Evolutionary conservation across 2,797 vertebrate genomes (phyloP), one percentile per base, ranked within the genome.

Genomic region (Gastrophryne carolinensis): DNA sequence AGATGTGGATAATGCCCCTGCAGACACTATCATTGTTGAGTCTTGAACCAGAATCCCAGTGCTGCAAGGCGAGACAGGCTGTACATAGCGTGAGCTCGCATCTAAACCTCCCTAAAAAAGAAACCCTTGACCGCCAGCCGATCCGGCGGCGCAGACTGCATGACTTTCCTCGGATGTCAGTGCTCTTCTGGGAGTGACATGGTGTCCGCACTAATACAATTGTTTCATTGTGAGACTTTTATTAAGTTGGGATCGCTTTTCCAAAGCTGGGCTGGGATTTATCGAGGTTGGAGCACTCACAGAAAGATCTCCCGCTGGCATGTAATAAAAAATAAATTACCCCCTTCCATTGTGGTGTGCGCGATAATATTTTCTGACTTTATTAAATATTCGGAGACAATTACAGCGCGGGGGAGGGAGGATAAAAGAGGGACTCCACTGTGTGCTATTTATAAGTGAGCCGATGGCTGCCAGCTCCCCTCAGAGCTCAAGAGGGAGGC

Each of bases 211-310:
- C 47, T 8, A 44, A 35, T 12, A 73, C 72, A 73, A 65, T 65
- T 27, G 8, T 39, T 44, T 26, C 72, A 65, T 73, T 73, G 72
- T 73, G 17, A 41, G 41, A 47, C 19, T 73, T 72, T 73, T 61
- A 65, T 73, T 56, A 56, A 65, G 41, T 34, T 10, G 15, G 17
- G 53, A 73, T 24, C 53, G 17, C 54, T 64, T 57, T 29, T 44
- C 41, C 15, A 24, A 68, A 68, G 15, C 47, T 50, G 8, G 7
- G 49, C 13, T 0, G 10, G 50, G 65, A 54, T 56, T 56, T 68
- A 21, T 50, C 30, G n/a, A 29, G 9, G 29, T 29, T 26, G 29
- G 47, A 37, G n/a, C 63, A 35, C 4, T 2, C 41, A 32, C 29
- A 50, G 1, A 52, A 52, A 66, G 30, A 66, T 34, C 32, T 52